Base-by-base conservation (phyloP, 1,140 invertebrate species). In the Hormaphis cornu region DNA sequence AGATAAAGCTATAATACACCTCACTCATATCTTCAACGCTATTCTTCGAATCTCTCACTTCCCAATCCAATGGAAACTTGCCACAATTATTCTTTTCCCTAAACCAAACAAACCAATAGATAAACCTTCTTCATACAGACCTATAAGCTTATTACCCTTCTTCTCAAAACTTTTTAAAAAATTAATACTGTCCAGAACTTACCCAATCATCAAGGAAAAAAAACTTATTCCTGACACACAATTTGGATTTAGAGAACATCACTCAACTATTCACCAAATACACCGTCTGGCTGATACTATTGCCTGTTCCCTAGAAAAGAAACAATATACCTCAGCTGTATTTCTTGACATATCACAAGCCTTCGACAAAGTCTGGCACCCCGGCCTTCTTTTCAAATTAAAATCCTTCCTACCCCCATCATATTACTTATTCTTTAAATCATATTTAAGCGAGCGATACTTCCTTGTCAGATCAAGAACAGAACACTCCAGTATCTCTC, bases 61-160 rank as follows among this genome's bases (percentile, higher is more conserved):
- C 42, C 42, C 42, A 5, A n/a, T 44, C 5, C 42, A n/a, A 14
- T 44, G 42, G 42, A 44, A 44, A 44, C 18, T 44, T n/a, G n/a
- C n/a, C n/a, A n/a, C n/a, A n/a, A n/a, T n/a, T n/a, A n/a, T n/a
- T n/a, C n/a, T 76, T 16, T 73, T 77, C 3, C 74, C 73, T 1
- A 78, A 77, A 69, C 71, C 74, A 35, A 63, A 71, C 18, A 73
- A 72, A 63, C 50, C 72, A 54, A 66, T 69, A 5, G 33, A 71
- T 16, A 46, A 70, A 0, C 42, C 71, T 0, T 63, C 76, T 1
- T 74, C 74, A 9, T 73, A 74, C 26, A 30, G 76, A 37, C 77
- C 77, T 8, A 77, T 78, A 42, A 70, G 74, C 26, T 52, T 78
- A 52, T 69, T 77, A 2, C 74, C 76, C 18, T 26, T 50, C 5